phyloP scores from a whole-genome alignment of 2,888 invertebrate genomes.

The Cerceris rybyensis region DNA sequence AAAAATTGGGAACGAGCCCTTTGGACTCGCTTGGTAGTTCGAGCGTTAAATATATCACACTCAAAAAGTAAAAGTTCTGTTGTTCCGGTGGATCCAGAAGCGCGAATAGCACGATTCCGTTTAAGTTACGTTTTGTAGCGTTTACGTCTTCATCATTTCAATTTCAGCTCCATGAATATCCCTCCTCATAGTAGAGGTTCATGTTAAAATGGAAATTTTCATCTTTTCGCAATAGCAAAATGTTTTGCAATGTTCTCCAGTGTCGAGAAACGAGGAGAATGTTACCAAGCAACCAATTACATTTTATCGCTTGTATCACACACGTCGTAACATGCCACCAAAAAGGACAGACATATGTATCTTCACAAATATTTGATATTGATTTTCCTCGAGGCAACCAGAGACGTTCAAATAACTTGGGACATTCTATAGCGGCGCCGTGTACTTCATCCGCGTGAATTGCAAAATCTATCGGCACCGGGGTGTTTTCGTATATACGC shows the following conservation, averaged over 20 bases:
- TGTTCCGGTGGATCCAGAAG: too few species aligned
- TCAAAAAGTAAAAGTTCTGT: too few species aligned
- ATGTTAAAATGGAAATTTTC: neutral
- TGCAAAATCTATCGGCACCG: constrained; percentile 38
- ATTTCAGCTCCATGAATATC: too few species aligned
- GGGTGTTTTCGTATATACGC: neutral
- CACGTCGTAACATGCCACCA: neutral
- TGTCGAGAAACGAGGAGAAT: constrained; percentile 2
- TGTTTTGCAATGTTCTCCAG: neutral
- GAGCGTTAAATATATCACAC: too few species aligned
- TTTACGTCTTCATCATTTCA: too few species aligned
- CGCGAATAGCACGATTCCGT: too few species aligned
- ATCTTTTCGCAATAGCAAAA: neutral
- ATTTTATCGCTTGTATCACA: constrained; percentile 39
- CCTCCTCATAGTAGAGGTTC: too few species aligned
- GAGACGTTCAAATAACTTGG: constrained; percentile 49
- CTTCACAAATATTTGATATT: constrained; percentile 52
- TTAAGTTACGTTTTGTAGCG: neutral
- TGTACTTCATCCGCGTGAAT: constrained; percentile 32
- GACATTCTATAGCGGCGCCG: constrained; percentile 31
- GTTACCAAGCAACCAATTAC: constrained; percentile 35
- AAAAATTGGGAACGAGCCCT: too few species aligned
- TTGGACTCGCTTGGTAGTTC: too few species aligned
- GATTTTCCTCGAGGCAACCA: constrained; percentile 36
- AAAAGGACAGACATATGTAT: constrained; percentile 16